phyloP scores from a whole-genome alignment of 1,140 invertebrate genomes.

The Lucilia sericata region DNA sequence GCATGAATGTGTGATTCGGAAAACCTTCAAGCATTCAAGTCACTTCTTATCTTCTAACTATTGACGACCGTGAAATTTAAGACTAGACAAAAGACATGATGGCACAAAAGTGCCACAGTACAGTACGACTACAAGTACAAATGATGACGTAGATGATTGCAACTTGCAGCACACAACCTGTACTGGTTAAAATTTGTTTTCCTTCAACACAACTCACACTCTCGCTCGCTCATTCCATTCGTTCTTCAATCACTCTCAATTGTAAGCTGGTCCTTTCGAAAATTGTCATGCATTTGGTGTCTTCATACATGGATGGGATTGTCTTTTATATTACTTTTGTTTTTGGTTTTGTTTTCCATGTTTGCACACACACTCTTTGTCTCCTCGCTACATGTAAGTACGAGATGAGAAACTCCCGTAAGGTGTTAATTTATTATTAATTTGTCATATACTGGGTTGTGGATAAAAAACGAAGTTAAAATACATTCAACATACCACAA shows the following conservation, averaged over 20 bases:
- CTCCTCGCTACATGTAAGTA: background rate
- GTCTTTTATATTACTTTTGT: background rate
- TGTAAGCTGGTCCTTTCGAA: background rate
- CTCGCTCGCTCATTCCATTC: background rate
- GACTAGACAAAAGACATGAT: constrained; percentile 35
- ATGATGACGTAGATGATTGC: background rate
- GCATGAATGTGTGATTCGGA: background rate
- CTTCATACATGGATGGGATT: background rate
- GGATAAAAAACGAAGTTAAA: background rate
- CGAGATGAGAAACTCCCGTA: constrained; percentile 34
- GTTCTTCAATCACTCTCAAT: background rate
- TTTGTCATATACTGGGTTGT: constrained; percentile 36
- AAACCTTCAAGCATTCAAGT: background rate
- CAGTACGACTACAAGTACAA: background rate
- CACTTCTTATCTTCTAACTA: constrained; percentile 26
- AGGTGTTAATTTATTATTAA: constrained; percentile 44
- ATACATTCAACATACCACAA: background rate
- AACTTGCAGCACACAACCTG: background rate
- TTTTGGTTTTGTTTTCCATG: constrained; percentile 3
- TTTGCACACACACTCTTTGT: background rate
- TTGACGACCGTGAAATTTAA: constrained; percentile 42
- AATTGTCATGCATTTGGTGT: constrained; percentile 22
- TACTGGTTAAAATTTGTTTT: background rate
- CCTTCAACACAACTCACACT: background rate
- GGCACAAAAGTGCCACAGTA: background rate